phyloP scores from a whole-genome alignment of 2,797 vertebrate genomes.

The Mallotus villosus region DNA sequence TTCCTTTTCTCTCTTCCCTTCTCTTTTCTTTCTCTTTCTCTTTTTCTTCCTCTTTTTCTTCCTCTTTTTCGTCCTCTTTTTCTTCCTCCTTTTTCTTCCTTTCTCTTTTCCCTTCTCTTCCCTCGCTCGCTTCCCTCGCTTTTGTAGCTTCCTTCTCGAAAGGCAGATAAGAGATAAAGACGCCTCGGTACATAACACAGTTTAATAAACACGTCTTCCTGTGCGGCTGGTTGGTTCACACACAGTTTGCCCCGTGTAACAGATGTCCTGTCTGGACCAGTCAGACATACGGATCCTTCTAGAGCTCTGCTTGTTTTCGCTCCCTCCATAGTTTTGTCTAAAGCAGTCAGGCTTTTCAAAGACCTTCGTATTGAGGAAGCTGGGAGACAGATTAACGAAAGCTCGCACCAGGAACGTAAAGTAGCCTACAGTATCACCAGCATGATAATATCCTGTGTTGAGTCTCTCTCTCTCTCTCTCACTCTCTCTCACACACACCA shows the following conservation, averaged over 20 bases:
- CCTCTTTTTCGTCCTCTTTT: too few species aligned
- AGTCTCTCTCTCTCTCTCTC: slow-evolving; percentile 20
- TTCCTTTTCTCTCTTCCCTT: too few species aligned
- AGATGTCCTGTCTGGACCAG: slow-evolving; percentile 68
- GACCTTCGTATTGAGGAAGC: slow-evolving; percentile 27
- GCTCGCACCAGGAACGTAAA: slow-evolving; percentile 48
- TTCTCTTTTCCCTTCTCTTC: too few species aligned
- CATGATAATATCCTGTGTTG: slow-evolving; percentile 48
- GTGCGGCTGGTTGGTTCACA: slow-evolving; percentile 39
- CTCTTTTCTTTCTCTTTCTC: too few species aligned
- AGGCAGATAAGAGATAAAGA: slow-evolving; percentile 21
- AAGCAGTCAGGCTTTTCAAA: slow-evolving; percentile 32
- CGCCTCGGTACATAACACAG: slow-evolving; percentile 58
- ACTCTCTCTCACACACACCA: slow-evolving; percentile 9
- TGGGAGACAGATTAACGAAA: slow-evolving; percentile 59
- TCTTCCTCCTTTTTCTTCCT: too few species aligned
- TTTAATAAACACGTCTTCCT: slow-evolving; percentile 31
- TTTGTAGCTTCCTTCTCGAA: too few species aligned
- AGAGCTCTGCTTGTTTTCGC: slow-evolving; percentile 63
- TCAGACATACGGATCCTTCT: slow-evolving; percentile 29
- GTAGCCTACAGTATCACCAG: slow-evolving; percentile 64
- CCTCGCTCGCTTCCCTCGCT: too few species aligned
- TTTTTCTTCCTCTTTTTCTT: too few species aligned
- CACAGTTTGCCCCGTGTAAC: slow-evolving; percentile 38
- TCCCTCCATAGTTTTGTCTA: slow-evolving; percentile 65